Evolutionary conservation across 2,797 vertebrate genomes (phyloP).

Genomic region (Helarctos malayanus): DNA sequence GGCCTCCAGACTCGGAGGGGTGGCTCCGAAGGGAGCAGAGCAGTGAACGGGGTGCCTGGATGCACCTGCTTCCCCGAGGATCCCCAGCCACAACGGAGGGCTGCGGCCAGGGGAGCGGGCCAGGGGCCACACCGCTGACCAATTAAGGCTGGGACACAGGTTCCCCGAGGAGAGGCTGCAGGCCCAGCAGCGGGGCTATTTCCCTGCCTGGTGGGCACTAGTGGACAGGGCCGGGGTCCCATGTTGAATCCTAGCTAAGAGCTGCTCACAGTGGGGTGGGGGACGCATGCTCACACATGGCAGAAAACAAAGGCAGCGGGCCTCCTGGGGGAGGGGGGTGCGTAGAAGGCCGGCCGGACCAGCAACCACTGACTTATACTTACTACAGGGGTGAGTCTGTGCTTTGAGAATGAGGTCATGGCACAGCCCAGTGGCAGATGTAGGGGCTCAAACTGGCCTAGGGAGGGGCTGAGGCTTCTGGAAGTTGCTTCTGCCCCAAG

Average conservation of each 20-base stretch:
- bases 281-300: neutral
- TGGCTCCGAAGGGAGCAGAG: neutral
- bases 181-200: neutral
- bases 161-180: neutral
- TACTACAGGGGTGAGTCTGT: neutral
- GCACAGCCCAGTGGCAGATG: neutral
- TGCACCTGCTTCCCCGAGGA: neutral
- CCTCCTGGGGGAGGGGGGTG: too few species aligned
- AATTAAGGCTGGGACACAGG: too few species aligned
- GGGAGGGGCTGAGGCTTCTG: neutral
- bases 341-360: neutral
- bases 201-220: rapidly evolving
- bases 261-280: neutral
- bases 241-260: rapidly evolving
- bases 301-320: neutral
- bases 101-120: neutral
- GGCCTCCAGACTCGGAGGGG: rapidly evolving
- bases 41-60: neutral
- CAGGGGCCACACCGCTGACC: neutral
- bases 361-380: too few species aligned
- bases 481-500: neutral
- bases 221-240: neutral
- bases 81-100: rapidly evolving
- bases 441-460: neutral
- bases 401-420: neutral